Percentiles rank a stretch among this genome's conserved stretches.
Conservation (phyloP, 2,113 vertebrate genomes). For the Lepus timidus region DNA sequence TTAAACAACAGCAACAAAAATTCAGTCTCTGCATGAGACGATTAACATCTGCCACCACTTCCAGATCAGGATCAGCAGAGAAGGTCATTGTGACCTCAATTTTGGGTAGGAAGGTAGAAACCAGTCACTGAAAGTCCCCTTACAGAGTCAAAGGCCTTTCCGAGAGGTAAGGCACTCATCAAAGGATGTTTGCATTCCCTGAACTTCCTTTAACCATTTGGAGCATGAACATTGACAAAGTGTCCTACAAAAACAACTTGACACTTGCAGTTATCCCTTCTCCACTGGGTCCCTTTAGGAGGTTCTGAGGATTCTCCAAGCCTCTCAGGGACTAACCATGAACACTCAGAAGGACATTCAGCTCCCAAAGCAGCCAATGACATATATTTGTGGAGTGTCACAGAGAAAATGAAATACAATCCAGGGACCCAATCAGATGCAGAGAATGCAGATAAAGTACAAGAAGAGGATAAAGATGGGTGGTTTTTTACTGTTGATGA, state of each 20-base stretch:
- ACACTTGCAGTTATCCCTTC: background rate
- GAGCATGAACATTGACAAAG: background rate
- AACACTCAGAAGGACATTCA: no score
- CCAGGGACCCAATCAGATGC: no score
- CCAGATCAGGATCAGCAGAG: background rate
- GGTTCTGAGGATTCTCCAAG: no score
- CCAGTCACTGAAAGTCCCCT: background rate
- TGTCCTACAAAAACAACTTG: background rate
- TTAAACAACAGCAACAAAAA: background rate
- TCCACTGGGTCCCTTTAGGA: no score
- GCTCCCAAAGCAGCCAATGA: no score
- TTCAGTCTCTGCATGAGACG: background rate
- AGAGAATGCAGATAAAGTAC: no score
- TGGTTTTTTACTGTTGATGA: no score
- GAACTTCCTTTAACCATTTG: conserved; percentile 5
- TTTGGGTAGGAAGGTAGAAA: background rate
- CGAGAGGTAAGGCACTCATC: background rate
- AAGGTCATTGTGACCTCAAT: background rate
- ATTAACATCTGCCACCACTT: background rate
- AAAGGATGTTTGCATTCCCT: background rate
- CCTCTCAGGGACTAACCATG: no score
- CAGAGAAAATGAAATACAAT: no score
- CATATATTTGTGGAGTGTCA: no score
- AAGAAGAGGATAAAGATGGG: no score
- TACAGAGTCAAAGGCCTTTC: background rate